phyloP scores from a whole-genome alignment of 2,113 vertebrate species.

The Percopsis transmontana region DNA sequence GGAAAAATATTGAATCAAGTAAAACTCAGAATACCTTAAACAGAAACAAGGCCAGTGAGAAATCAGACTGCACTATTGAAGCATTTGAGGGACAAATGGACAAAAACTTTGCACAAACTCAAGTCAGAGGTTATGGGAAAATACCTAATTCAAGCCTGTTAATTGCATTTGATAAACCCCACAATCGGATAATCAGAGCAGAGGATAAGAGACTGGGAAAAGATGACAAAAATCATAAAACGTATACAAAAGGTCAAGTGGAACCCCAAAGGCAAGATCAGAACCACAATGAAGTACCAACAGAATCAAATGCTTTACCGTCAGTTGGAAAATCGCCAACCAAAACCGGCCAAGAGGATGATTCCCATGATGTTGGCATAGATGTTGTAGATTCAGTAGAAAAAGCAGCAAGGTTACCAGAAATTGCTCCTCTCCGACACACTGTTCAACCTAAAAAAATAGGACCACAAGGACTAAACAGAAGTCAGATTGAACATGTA shows the following conservation, averaged over 20 bases:
- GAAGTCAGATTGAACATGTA: not conserved
- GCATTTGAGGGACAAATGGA: not conserved
- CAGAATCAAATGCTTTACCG: not conserved
- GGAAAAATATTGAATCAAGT: not conserved
- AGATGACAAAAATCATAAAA: not conserved
- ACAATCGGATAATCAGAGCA: not conserved
- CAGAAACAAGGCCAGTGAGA: not conserved
- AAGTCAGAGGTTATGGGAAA: not conserved
- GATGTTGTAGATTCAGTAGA: not conserved
- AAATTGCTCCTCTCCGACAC: not conserved
- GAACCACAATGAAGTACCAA: not conserved
- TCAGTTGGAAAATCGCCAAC: not conserved
- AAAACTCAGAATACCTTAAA: not conserved
- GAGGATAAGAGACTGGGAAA: not conserved
- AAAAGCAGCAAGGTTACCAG: not conserved
- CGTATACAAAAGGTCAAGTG: not conserved
- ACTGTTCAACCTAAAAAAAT: not conserved
- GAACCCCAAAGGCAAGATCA: not conserved
- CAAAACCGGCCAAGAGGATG: not conserved
- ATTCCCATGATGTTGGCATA: not conserved
- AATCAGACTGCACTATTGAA: not conserved
- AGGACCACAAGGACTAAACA: not conserved
- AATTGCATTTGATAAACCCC: conserved; percentile 7
- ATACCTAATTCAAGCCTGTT: not conserved
- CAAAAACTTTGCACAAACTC: not conserved